These are phyloP conservation scores for Aurelia aurita complex sp. Pacific DNA, from an alignment of 30 jellyfish, hydroid and myxozoan genomes.

Conservation along the genomic window DNA sequence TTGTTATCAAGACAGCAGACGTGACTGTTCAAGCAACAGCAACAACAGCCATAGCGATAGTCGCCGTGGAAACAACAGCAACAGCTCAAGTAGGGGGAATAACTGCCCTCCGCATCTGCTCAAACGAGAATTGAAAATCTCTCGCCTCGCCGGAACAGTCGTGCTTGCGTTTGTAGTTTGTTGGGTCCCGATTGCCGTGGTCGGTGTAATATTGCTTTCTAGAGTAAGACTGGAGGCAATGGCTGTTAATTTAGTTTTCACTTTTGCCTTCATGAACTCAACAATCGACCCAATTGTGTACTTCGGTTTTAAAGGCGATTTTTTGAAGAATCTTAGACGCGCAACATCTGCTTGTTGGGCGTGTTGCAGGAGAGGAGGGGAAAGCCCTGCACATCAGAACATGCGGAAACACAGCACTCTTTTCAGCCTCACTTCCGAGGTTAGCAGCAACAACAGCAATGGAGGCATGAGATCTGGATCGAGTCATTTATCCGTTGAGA, in stretches of 20 bases:
- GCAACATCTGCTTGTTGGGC: too few relatives aligned
- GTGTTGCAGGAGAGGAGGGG: too few relatives aligned
- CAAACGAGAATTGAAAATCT: slow-evolving; percentile 27
- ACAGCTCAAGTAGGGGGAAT: not conserved
- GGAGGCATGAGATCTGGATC: not conserved
- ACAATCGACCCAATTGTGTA: slow-evolving; percentile 54
- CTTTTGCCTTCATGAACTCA: slow-evolving; percentile 64
- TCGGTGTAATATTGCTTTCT: not conserved
- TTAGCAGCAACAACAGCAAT: not conserved
- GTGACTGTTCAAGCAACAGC: not conserved
- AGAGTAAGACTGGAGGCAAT: too few relatives aligned
- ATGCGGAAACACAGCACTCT: not conserved
- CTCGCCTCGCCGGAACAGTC: slow-evolving; percentile 26
- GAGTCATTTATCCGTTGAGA: slow-evolving; percentile 5
- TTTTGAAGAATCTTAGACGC: slow-evolving; percentile 8
- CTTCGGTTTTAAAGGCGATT: slow-evolving; percentile 32
- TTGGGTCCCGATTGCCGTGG: slow-evolving; percentile 54
- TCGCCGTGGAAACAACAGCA: not conserved
- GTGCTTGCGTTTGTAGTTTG: slow-evolving; percentile 42
- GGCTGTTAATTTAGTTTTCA: not conserved
- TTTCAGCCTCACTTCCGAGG: slow-evolving; percentile 8
- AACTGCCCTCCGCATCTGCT: slow-evolving; percentile 14
- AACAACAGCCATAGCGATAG: slow-evolving; percentile 4
- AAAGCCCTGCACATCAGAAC: too few relatives aligned
- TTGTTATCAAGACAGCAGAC: not conserved